Evolutionary conservation across 2,113 vertebrate species (phyloP), one percentile per base, ranked within the genome.

Genomic region (Epinephelus cyanopodus): DNA sequence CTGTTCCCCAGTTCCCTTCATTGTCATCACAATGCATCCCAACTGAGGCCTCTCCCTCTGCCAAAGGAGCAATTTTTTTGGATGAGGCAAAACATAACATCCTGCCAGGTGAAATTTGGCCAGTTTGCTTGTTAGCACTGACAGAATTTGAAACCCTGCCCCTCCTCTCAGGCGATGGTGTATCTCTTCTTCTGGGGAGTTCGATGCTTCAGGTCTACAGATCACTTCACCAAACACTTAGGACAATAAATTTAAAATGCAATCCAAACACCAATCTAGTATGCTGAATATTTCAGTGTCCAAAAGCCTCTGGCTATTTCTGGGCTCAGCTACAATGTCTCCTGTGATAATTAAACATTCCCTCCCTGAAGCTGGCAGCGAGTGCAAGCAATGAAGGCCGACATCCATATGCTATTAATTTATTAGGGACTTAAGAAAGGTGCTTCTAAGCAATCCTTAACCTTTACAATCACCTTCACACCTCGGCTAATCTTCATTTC

Each of bases 91-190:
- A 81, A 84, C 42, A 25, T 17, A 64, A 48, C 62, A 65, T 58
- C 74, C 75, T 90, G 90, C 90, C 92, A 93, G 87, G 86, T 89
- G 84, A 75, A 80, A 88, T 81, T 68, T 92, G 90, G 90, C 83
- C 21, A 27, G 65, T 71, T 68, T 75, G 53, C 80, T 87, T 88
- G 88, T 84, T 91, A 79, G 85, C 21, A 1, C 47, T 62, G 78
- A 78, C 76, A 80, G 72, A 29, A 73, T 72, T 45, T 69, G 57
- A 90, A 85, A 47, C 37, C 39, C 53, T 61, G 68, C 64, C 69
- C 63, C 74, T 71, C 23, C 50, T 47, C 19, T 82, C 56, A 47
- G 79, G 67, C 45, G 7, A 66, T 53, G 29, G 77, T 77, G 23
- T 47, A 7, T 56, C 72, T 65, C 58, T 21, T 62, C 82, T 81